These are phyloP conservation scores for Acanthoscelides obtectus DNA, from an alignment of 2,888 invertebrate genomes.

Conservation along the genomic window DNA sequence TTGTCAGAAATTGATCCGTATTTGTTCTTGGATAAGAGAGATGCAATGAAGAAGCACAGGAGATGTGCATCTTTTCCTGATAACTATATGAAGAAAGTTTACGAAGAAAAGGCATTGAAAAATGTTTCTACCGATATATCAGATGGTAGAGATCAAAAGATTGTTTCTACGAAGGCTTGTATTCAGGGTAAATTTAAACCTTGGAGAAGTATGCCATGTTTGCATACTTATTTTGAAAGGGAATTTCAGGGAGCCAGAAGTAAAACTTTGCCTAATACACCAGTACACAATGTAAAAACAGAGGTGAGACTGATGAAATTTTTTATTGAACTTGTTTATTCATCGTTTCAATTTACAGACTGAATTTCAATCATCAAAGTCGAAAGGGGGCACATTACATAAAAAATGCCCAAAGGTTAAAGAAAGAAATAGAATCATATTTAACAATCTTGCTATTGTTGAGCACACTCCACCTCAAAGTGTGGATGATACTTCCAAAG, in stretches of 20 bases:
- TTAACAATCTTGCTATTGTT: constrained; percentile 41
- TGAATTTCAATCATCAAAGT: not conserved
- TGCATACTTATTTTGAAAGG: constrained; percentile 30
- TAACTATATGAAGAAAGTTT: constrained; percentile 35
- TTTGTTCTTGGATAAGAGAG: constrained; percentile 44
- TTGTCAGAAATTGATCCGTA: constrained; percentile 59
- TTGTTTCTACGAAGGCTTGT: constrained; percentile 7
- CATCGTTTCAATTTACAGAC: not conserved
- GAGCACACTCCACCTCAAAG: constrained; percentile 41
- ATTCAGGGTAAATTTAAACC: constrained; percentile 41
- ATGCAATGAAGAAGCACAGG: constrained; percentile 49
- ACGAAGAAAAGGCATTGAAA: constrained; percentile 16
- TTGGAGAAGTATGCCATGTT: constrained; percentile 47
- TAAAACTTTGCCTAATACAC: constrained; percentile 42
- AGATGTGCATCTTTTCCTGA: constrained; percentile 57
- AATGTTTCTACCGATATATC: constrained; percentile 16
- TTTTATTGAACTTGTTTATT: not conserved
- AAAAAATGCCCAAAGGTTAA: not conserved
- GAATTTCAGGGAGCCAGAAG: constrained; percentile 27
- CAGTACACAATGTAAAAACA: constrained; percentile 33
- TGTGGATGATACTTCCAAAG: constrained; percentile 26
- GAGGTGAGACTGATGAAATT: constrained; percentile 14
- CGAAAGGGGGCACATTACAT: not conserved
- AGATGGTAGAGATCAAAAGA: constrained; percentile 7
- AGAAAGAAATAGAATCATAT: constrained; percentile 33